Evolutionary conservation across 2,888 invertebrate genomes (phyloP).

Genomic region (Hydrotaea diabolus): DNA sequence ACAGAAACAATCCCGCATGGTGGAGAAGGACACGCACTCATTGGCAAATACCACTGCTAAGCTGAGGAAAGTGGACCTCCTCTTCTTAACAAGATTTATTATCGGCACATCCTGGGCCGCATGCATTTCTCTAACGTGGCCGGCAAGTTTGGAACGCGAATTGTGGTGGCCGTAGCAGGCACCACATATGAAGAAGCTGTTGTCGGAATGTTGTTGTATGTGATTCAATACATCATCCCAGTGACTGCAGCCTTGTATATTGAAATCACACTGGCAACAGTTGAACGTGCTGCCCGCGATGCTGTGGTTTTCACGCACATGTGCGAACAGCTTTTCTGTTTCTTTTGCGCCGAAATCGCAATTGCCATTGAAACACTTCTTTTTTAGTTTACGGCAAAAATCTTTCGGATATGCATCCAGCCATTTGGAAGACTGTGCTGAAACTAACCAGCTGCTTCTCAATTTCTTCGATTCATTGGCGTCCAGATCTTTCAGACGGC

Average conservation of each 20-base stretch:
- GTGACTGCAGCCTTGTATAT: conserved; percentile 24
- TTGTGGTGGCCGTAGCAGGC: conserved; percentile 56
- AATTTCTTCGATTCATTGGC: conserved; percentile 44
- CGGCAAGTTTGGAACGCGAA: conserved; percentile 45
- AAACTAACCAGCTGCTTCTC: conserved; percentile 59
- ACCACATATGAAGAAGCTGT: conserved; percentile 61
- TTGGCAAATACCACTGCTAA: conserved; percentile 61
- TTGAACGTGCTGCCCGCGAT: background rate
- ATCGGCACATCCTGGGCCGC: conserved; percentile 66
- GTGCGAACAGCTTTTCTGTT: conserved; percentile 53
- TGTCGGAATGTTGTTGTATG: conserved; percentile 59
- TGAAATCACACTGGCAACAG: conserved; percentile 54
- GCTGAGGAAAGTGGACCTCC: background rate
- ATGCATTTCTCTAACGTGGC: conserved; percentile 60
- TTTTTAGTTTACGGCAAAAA: conserved; percentile 1
- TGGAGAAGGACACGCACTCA: conserved; percentile 62
- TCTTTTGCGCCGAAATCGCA: conserved; percentile 57
- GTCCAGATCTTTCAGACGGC: conserved; percentile 59
- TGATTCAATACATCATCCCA: conserved; percentile 65
- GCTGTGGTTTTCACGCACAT: conserved; percentile 41
- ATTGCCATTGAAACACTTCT: conserved; percentile 54
- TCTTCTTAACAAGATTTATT: conserved; percentile 50
- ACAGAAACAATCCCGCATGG: conserved; percentile 66
- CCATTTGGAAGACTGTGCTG: conserved; percentile 46
- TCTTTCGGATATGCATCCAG: conserved; percentile 61